These are phyloP conservation scores for Oceanites oceanicus DNA, from an alignment of 2,113 vertebrate species.

Conservation along the genomic window DNA sequence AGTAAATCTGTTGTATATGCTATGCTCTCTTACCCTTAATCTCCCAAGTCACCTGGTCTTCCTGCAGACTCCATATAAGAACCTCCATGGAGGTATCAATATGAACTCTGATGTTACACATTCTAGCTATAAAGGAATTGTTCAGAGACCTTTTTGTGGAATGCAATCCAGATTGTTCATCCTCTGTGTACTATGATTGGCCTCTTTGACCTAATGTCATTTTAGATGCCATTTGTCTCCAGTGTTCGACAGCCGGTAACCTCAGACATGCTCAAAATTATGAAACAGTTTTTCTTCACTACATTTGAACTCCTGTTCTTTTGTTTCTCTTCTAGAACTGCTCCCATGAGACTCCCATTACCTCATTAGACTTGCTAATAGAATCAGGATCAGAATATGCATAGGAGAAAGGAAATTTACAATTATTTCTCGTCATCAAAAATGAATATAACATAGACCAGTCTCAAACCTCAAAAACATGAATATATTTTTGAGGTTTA, in stretches of 20 bases:
- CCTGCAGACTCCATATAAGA: background rate
- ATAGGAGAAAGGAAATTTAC: background rate
- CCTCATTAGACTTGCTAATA: background rate
- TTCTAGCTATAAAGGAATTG: background rate
- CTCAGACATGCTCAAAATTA: background rate
- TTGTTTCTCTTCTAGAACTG: background rate
- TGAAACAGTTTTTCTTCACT: background rate
- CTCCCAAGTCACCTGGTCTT: background rate
- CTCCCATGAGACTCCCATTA: background rate
- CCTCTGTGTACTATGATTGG: background rate
- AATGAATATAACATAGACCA: background rate
- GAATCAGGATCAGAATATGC: background rate
- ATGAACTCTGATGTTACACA: background rate
- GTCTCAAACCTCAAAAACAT: background rate
- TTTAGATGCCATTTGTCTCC: background rate
- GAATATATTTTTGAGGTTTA: background rate
- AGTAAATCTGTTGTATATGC: background rate
- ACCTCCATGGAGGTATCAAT: background rate
- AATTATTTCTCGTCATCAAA: background rate
- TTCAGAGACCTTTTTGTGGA: background rate
- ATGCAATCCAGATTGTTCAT: background rate
- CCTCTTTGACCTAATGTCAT: background rate
- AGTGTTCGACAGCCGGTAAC: background rate
- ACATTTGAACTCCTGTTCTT: background rate
- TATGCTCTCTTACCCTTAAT: background rate